Base-by-base conservation (phyloP, 2,797 vertebrate genomes). In the Serranus cabrilla region DNA sequence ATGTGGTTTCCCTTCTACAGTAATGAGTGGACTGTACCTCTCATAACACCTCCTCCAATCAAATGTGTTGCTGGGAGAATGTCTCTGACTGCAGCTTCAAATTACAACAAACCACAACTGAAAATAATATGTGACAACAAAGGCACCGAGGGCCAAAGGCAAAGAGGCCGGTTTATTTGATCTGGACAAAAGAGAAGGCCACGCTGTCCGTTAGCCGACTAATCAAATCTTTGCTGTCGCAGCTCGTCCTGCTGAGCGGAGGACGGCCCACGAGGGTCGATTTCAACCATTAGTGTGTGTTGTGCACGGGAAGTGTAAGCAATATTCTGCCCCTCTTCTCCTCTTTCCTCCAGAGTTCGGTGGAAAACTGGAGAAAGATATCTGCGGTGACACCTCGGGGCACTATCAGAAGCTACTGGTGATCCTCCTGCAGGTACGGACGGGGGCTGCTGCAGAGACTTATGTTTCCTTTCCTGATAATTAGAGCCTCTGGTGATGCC, bases 371-470 rank as follows among this genome's bases (percentile, higher is more conserved):
- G 98, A 99, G 91, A 98, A 97, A 21, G 96, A 97, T 67, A 93
- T 99, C 85, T 95, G 93, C 43, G 91, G 95, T 55, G 98, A 99
- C 73, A 99, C 98, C 0, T 96, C 97, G 0, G 98, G 98, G 37
- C 87, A 92, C 87, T 99, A 97, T 85, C 96, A 97, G 92, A 96
- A 93, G 34, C 92, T 99, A 82, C 82, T 99, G 91, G 95, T 99
- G 84, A 97, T 98, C 77, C 95, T 99, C 43, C 92, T 97, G 47
- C 97, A 99, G 97, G 98, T 99, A 93, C 14, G 59, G 27, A 9
- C 91, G 74, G 89, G 86, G 2, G 34, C 31, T 56, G 66, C 71
- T 69, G 55, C n/a, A 52, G 11, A 43, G 85, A 74, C 64, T 81
- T 70, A 23, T 73, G 74, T 82, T 87, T 90, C 80, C 66, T 76